Conservation (phyloP, 2,113 vertebrate genomes). For the Leptocoma aspasia region DNA sequence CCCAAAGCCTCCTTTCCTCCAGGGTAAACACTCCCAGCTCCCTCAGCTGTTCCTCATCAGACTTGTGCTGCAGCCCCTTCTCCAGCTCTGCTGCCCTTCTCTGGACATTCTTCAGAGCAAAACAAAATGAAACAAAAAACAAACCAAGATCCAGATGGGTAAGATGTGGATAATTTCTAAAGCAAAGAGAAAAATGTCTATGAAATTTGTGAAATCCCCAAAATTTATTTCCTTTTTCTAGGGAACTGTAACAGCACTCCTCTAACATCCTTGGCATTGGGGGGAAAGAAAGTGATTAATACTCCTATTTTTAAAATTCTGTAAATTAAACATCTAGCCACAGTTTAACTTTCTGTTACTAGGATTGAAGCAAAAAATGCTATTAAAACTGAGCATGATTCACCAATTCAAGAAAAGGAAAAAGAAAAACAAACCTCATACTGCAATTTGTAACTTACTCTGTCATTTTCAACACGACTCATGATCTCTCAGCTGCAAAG, state of each 20-base stretch:
- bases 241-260: neutral
- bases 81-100: neutral
- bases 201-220: neutral
- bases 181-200: neutral
- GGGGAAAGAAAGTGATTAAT: neutral
- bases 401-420: neutral
- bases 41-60: neutral
- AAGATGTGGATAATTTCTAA: neutral
- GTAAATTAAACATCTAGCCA: neutral
- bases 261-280: neutral
- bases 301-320: neutral
- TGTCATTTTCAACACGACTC: neutral
- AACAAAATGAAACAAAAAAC: neutral
- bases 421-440: neutral
- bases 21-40: neutral
- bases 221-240: neutral
- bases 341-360: neutral
- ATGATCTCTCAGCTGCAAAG: neutral
- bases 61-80: neutral
- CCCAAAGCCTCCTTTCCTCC: neutral
- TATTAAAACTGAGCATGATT: neutral
- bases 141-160: neutral
- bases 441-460: neutral
- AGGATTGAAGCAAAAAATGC: neutral
- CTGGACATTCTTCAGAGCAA: neutral